Percentiles rank a stretch among this genome's conserved stretches.
Conservation (phyloP, 2,113 vertebrate species). For the Strix aluco region DNA sequence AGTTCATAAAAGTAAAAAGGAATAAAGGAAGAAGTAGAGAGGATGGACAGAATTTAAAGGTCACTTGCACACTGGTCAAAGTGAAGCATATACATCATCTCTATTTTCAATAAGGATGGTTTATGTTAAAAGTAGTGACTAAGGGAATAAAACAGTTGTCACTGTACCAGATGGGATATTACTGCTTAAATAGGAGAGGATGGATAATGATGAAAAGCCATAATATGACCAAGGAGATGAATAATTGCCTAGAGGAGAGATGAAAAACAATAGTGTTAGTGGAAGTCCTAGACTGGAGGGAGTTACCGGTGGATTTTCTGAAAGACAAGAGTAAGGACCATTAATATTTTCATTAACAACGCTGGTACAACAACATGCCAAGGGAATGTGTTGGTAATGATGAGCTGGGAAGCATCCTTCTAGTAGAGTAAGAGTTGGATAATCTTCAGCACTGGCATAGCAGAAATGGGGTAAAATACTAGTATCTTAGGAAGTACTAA, state of each 20-base stretch:
- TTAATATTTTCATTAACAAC: not conserved
- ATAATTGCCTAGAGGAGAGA: not conserved
- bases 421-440: not conserved
- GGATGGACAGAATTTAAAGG: not conserved
- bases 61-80: not conserved
- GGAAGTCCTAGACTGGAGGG: not conserved
- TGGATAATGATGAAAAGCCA: not conserved
- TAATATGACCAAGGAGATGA: not conserved
- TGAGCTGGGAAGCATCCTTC: not conserved
- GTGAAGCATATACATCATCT: accelerated
- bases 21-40: not conserved
- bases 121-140: not conserved
- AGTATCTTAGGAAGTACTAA: not conserved
- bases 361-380: not conserved
- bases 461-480: not conserved
- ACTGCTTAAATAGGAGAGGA: not conserved
- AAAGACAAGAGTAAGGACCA: not conserved
- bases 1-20: not conserved
- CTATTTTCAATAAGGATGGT: not conserved
- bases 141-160: not conserved
- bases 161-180: slow-evolving; percentile 5
- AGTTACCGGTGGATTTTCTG: not conserved
- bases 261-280: not conserved
- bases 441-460: not conserved
- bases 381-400: accelerated